A percentile compares a stretch with the other conserved stretches of the same genome.
phyloP scores from a whole-genome alignment of 1,140 invertebrate species.

The Zophobas morio region DNA sequence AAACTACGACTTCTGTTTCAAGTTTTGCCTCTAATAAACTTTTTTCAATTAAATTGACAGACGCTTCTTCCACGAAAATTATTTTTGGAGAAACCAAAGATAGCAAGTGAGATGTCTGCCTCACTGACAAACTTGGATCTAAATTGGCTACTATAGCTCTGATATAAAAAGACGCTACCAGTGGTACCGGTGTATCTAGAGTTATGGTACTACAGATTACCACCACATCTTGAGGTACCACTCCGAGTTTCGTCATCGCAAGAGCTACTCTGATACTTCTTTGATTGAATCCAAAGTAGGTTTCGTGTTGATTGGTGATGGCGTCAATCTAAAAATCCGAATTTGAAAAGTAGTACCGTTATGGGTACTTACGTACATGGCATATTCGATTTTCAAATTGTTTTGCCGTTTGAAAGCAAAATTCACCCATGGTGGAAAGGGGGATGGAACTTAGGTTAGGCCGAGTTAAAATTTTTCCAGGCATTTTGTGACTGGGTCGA shows the following conservation, averaged over 20 bases:
- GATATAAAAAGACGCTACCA: conserved; percentile 11
- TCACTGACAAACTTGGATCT: conserved; percentile 55
- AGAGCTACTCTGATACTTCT: conserved; percentile 41
- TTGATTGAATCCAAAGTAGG: conserved; percentile 12
- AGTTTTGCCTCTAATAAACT: conserved; percentile 43
- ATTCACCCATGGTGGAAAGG: no score
- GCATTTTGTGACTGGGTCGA: no score
- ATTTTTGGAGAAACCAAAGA: conserved; percentile 57
- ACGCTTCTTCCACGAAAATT: conserved; percentile 56
- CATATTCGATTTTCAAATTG: conserved; percentile 47
- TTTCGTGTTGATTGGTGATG: conserved; percentile 11
- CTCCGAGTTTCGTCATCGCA: conserved; percentile 27
- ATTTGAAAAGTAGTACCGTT: not conserved
- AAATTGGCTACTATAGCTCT: conserved; percentile 58
- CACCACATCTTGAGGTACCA: conserved; percentile 29
- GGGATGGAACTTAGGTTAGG: no score
- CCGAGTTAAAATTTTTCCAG: no score
- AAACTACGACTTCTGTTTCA: conserved; percentile 55
- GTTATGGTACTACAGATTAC: conserved; percentile 18
- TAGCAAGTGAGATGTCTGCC: conserved; percentile 54
- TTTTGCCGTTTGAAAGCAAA: no score
- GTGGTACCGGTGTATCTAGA: conserved; percentile 35
- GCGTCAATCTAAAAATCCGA: conserved; percentile 25
- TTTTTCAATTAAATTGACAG: conserved; percentile 50
- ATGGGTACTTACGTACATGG: conserved; percentile 44